Conservation (phyloP, 2,888 invertebrate species). For the Ochropleura plecta region DNA sequence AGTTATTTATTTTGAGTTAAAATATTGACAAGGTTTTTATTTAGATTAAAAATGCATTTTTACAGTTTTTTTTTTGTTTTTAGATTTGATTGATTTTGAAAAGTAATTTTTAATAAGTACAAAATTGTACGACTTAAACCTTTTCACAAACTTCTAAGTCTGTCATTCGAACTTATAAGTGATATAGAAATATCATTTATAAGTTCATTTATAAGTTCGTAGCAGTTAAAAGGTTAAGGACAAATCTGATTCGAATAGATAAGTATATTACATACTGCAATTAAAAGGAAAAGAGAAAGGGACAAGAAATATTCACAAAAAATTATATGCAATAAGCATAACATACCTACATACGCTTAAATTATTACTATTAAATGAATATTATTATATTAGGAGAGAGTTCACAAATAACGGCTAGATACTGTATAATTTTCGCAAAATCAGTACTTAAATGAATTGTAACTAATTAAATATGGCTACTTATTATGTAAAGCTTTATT, state of each 20-base stretch:
- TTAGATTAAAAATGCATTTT: conserved; percentile 8
- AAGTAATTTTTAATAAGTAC: background rate
- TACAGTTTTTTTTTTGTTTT: background rate
- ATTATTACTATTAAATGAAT: conserved; percentile 12
- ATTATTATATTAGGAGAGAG: conserved; percentile 1
- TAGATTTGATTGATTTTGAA: too few relatives aligned
- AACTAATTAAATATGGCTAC: conserved; percentile 25
- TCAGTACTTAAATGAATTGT: conserved; percentile 5
- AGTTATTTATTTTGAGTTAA: conserved; percentile 7
- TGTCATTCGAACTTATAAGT: too few relatives aligned
- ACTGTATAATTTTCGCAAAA: conserved; percentile 34
- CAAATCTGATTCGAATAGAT: conserved; percentile 3
- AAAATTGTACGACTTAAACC: background rate
- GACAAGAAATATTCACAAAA: conserved; percentile 13
- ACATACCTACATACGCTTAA: conserved; percentile 25
- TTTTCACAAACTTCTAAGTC: too few relatives aligned
- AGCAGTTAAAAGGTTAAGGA: background rate
- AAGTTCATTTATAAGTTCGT: too few relatives aligned
- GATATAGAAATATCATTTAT: too few relatives aligned
- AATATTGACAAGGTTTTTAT: conserved; percentile 15
- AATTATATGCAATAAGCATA: background rate
- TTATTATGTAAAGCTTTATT: conserved; percentile 25
- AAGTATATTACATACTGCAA: background rate
- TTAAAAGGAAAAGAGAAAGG: background rate
- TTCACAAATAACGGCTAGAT: conserved; percentile 18